Base-by-base conservation (phyloP, 2,797 vertebrate species). In the Echeneis naucrates region DNA sequence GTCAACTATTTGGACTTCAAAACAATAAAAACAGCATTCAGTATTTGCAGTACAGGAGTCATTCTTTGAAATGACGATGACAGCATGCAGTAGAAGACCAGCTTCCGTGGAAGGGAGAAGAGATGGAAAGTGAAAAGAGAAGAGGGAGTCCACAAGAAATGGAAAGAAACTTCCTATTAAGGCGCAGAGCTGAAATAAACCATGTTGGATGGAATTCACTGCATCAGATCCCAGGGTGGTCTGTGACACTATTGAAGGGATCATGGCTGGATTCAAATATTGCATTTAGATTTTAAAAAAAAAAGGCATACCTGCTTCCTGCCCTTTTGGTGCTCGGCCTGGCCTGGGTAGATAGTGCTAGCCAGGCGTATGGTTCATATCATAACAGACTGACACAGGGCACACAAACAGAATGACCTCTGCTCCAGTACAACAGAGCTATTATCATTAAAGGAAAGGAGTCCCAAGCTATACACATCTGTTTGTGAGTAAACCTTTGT, bases 361-460 rank as follows among this genome's bases (percentile, higher is more conserved):
- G 51, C 30, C 53, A 21, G 19, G 57, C 37, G 16, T 50, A 17
- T 24, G n/a, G 14, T 40, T 27, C 55, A 23, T 23, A 37, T 53
- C 38, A 48, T 33, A 42, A 40, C 35, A 55, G 21, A 24, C 26
- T 13, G 40, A 52, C 16, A 37, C n/a, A 8, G 32, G 13, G 5
- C 37, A 11, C 21, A 66, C 16, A 60, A 19, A 27, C 13, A 45
- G 21, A 61, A 10, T 13, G n/a, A 14, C 30, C 21, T 2, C 21
- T 21, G 33, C 14, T 32, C 14, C 40, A 13, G 33, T 3, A 44
- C 51, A 42, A 55, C 17, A 16, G 1, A 54, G 24, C 32, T 64
- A 21, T 54, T 57, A 74, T 63, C 35, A 53, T 11, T 13, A 59
- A 56, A 26, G 35, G 11, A 57, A 63, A 40, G n/a, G 14, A 69